phyloP scores from a whole-genome alignment of 2,888 invertebrate genomes.

The Celastrina argiolus region DNA sequence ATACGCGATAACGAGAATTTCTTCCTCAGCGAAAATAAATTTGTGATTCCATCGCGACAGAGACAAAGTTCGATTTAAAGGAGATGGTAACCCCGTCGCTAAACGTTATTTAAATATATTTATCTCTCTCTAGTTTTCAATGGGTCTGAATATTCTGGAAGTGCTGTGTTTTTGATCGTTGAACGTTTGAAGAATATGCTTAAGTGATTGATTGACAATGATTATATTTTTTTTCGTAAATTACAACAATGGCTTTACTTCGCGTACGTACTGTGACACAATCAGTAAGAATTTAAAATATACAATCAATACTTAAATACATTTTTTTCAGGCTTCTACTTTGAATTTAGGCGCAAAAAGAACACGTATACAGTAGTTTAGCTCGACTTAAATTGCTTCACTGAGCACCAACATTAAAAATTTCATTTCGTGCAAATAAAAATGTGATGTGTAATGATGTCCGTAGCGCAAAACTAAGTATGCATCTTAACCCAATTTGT shows the following conservation, averaged over 20 bases:
- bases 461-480: not conserved
- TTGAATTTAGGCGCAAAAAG: no score
- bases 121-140: not conserved
- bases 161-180: not conserved
- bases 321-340: no score
- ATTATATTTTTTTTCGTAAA: no score
- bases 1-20: conserved; percentile 59
- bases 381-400: not conserved
- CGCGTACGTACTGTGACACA: no score
- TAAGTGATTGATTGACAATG: no score
- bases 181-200: no score
- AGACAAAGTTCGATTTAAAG: conserved; percentile 23
- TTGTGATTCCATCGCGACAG: conserved; percentile 39
- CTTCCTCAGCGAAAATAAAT: conserved; percentile 61
- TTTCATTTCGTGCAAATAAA: not conserved
- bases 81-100: conserved; percentile 1
- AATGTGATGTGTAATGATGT: not conserved
- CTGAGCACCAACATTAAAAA: not conserved
- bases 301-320: no score
- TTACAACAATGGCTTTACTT: no score
- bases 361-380: no score
- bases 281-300: no score
- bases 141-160: not conserved
- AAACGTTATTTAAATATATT: conserved; percentile 16
- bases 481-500: conserved; percentile 2